Conservation (phyloP, 2,888 invertebrate genomes). For the Nomada goodeniana region DNA sequence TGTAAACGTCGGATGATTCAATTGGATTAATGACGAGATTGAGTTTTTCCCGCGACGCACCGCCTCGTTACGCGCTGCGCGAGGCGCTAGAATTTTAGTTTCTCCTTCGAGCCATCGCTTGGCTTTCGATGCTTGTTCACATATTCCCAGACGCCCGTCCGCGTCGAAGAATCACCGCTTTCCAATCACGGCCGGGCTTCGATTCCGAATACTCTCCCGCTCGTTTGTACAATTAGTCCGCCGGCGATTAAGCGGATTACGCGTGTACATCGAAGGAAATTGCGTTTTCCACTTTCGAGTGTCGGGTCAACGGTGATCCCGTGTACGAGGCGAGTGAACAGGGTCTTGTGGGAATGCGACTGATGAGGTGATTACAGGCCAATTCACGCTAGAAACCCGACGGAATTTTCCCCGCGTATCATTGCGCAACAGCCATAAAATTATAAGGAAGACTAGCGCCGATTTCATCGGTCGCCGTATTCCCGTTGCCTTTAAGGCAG, state of each 20-base stretch:
- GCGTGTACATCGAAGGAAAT: not conserved
- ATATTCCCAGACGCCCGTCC: not conserved
- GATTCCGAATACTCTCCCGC: not conserved
- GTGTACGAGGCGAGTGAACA: not conserved
- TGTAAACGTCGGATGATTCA: not conserved
- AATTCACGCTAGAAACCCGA: constrained; percentile 12
- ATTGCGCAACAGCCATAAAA: constrained; percentile 67
- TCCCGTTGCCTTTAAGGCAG: constrained; percentile 58
- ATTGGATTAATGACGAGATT: not conserved
- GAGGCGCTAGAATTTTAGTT: not conserved
- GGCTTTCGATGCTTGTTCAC: not conserved
- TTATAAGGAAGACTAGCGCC: constrained; percentile 67
- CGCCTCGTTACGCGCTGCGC: not conserved
- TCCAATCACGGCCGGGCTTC: constrained; percentile 7
- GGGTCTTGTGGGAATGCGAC: constrained; percentile 49
- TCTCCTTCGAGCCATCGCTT: too few species aligned
- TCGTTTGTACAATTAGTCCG: constrained; percentile 23
- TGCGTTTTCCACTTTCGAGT: not conserved
- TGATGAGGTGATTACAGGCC: constrained; percentile 41
- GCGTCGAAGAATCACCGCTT: not conserved
- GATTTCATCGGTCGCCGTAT: constrained; percentile 70
- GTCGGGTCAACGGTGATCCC: not conserved
- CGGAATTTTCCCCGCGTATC: constrained; percentile 52
- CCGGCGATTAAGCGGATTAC: constrained; percentile 8
- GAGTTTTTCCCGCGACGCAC: not conserved